A percentile compares a stretch with the other conserved stretches of the same genome.
Evolutionary conservation across 2,888 invertebrate species (phyloP).

Genomic region (Tipula unca): DNA sequence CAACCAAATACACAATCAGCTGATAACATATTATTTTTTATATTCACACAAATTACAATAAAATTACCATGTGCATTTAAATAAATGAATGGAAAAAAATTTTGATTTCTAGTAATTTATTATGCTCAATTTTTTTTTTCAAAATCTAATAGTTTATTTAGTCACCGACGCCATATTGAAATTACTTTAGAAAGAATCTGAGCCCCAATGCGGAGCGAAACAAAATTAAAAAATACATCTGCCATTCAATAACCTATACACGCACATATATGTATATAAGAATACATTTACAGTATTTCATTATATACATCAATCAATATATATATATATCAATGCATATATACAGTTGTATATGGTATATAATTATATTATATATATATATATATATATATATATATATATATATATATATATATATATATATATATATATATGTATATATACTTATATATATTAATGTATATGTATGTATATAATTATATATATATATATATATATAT

Average conservation of each 20-base stretch:
- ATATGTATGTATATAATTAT: not conserved
- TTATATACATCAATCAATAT: not conserved
- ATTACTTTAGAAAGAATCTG: constrained; percentile 24
- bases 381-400: not conserved
- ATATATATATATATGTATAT: not conserved
- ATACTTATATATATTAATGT: not conserved
- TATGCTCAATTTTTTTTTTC: not conserved
- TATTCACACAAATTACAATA: not conserved
- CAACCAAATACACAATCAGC: constrained; percentile 16
- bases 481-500: not conserved
- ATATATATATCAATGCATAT: not conserved
- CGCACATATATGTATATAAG: not conserved
- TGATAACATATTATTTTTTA: constrained; percentile 3
- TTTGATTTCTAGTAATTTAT: not conserved
- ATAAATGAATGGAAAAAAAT: not conserved
- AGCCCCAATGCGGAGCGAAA: constrained; percentile 25
- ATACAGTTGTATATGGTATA: not conserved
- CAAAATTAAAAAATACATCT: constrained; percentile 19
- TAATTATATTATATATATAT: not conserved
- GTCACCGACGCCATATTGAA: constrained; percentile 26
- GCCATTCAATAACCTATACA: not conserved
- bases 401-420: not conserved
- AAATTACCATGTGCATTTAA: constrained; percentile 14
- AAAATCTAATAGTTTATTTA: constrained; percentile 17
- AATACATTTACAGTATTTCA: not conserved